Evolutionary conservation across 1,140 invertebrate genomes (phyloP), one percentile per base, ranked within the genome.

Genomic region (Trypoxylus dichotomus): DNA sequence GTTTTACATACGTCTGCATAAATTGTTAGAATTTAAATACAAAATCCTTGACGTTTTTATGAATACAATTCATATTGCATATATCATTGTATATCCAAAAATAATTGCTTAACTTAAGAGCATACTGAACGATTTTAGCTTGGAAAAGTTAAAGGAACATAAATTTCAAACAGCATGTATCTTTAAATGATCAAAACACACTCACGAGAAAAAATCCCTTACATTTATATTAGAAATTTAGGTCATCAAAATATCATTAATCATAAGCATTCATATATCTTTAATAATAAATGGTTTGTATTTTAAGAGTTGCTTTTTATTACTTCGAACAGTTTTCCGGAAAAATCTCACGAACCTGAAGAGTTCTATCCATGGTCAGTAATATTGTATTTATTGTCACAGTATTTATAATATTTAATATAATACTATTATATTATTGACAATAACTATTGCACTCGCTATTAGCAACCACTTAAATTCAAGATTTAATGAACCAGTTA

Each of bases 321-420:
- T 68, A 80, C 80, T 68, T 84, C 81, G 79, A 84, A 85, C 91
- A 92, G 91, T 91, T 91, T 90, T 89, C 90, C 91, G 90, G 91
- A 92, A 89, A 92, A 92, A 88, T 84, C 87, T 82, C 88, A 88
- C 88, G 91, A 92, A 86, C 87, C 88, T 83, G 90, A 92, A 90
- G 91, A 92, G 87, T 92, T 90, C 89, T 88, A 91, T 85, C 91
- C 91, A 89, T 92, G 91, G 91, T 92, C 90, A 91, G 91, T 92
- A 92, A 85, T 71, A 79, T 79, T 79, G 71, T 77, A 63, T 75
- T 75, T 75, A 75, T 47, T 75, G 41, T 75, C 41, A 76, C 42
- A 54, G 21, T 47, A 54, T 76, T 76, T 25, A 29, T 76, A 47
- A 47, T 76, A 54, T 54, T 47, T 76, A 54, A 47, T 32, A 74